phyloP scores from a whole-genome alignment of 2,888 invertebrate species.

The Arge pagana region DNA sequence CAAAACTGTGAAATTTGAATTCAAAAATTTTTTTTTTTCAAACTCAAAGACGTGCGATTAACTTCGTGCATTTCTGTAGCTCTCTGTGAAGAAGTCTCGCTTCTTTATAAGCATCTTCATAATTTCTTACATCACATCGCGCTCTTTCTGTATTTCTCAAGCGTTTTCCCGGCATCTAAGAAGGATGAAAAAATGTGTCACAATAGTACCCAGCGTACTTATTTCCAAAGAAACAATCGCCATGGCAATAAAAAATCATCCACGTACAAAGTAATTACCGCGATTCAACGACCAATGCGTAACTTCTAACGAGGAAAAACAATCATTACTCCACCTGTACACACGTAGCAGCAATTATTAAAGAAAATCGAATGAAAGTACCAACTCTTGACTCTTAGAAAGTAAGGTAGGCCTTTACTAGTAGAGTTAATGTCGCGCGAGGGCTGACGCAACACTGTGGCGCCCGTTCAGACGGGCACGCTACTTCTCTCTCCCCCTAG shows the following conservation, averaged over 20 bases:
- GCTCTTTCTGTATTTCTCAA: slow-evolving; percentile 3
- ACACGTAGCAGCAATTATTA: not conserved
- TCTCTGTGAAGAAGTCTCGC: slow-evolving; percentile 23
- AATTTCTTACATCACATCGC: slow-evolving; percentile 14
- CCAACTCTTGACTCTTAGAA: slow-evolving; percentile 16
- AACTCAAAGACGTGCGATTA: slow-evolving; percentile 27
- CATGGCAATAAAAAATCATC: slow-evolving; percentile 3
- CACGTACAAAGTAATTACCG: slow-evolving; percentile 8
- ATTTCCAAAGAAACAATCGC: slow-evolving; percentile 2
- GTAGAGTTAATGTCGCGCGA: slow-evolving; percentile 1
- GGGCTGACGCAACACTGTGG: slow-evolving; percentile 2
- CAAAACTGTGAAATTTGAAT: too few species aligned
- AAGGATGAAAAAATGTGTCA: slow-evolving; percentile 12
- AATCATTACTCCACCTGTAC: slow-evolving; percentile 1
- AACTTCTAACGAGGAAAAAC: slow-evolving; percentile 9
- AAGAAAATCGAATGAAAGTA: slow-evolving; percentile 13
- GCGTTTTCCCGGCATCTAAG: slow-evolving; percentile 19
- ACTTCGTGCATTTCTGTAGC: slow-evolving; percentile 25
- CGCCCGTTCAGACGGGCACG: slow-evolving; percentile 5
- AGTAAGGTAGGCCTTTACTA: not conserved
- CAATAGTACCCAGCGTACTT: slow-evolving; percentile 23
- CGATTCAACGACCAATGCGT: not conserved
- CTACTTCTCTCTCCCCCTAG: slow-evolving; percentile 7
- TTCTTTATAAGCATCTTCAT: slow-evolving; percentile 27
- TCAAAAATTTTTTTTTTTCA: too few species aligned